A percentile compares a stretch with the other conserved stretches of the same genome.
Evolutionary conservation across 2,797 vertebrate genomes (phyloP).

Genomic region (Pangasius sanitwongsei): DNA sequence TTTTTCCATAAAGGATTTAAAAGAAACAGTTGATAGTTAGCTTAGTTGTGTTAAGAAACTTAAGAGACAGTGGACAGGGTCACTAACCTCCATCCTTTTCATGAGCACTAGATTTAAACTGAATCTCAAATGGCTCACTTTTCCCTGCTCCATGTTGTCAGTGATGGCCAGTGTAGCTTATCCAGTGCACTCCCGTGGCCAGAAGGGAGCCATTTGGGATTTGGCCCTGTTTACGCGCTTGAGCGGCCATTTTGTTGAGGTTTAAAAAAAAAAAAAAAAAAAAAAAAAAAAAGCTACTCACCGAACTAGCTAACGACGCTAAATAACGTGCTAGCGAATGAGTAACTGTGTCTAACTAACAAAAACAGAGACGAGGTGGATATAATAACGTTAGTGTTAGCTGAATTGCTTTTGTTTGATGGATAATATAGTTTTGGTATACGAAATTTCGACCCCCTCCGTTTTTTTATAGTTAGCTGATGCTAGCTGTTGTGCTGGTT

Average conservation of each 20-base stretch:
- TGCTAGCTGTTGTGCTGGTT: background rate
- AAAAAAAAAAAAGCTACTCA: background rate
- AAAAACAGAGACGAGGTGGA: background rate
- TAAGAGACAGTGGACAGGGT: too few species aligned
- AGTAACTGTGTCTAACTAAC: background rate
- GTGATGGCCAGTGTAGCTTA: background rate
- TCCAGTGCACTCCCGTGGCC: too few species aligned
- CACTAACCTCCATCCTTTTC: background rate
- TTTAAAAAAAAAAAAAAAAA: too few species aligned
- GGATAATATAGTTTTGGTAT: background rate
- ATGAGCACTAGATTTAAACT: background rate
- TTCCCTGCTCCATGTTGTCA: background rate
- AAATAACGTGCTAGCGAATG: background rate
- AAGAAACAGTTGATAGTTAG: too few species aligned
- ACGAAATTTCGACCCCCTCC: background rate
- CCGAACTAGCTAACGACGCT: background rate
- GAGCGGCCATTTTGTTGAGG: slow-evolving; percentile 9
- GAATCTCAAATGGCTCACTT: background rate
- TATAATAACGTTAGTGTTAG: background rate
- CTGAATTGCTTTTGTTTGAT: background rate
- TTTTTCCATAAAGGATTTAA: too few species aligned
- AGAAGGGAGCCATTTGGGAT: background rate
- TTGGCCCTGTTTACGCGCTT: background rate
- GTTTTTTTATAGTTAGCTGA: background rate
- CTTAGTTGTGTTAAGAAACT: too few species aligned